Evolutionary conservation across 2,113 vertebrate genomes (phyloP), one percentile per base, ranked within the genome.

Genomic region (Pseudorasbora parva): DNA sequence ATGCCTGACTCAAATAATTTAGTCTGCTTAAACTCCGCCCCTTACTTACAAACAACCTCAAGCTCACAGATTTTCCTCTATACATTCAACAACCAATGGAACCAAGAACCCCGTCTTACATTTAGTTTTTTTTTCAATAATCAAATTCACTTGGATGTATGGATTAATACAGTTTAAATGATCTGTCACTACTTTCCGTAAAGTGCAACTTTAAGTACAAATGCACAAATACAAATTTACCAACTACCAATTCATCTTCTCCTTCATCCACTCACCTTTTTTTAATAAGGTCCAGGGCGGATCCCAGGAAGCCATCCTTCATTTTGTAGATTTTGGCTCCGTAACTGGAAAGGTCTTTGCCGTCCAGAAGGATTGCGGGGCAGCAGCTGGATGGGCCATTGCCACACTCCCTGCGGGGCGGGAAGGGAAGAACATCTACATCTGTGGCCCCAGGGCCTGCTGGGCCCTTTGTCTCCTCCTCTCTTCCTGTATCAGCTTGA

Each of bases 281-380:
- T 90, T 96, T 97, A 92, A 98, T 96, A 86, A 98, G 96, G 89
- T 96, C 96, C 91, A 97, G 90, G 6, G 95, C 95, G 0, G 96
- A 96, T 74, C 95, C 96, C 79, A 97, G 95, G 87, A 97, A 93
- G 80, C 94, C 96, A 21, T 96, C 94, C 92, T 96, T 97, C 94
- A 97, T 97, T 92, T 94, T 96, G 80, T 96, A 96, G 80, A 98
- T 95, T 86, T 95, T 96, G 88, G 94, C 95, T 85, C 96, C 95
- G 19, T 97, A 98, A 88, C 93, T 94, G 75, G 96, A 96, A 69
- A 97, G 92, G 83, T 97, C 96, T 9, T 95, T 94, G 73, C 94
- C 93, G 87, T 97, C 96, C 92, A 96, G 90, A 19, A 97, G 92
- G 51, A 97, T 91, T 2, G 96, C 94, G 4, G 96, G 95, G 90